Base-by-base conservation (phyloP, 64 coral and sea anemone species). In the Platygyra sinensis region DNA sequence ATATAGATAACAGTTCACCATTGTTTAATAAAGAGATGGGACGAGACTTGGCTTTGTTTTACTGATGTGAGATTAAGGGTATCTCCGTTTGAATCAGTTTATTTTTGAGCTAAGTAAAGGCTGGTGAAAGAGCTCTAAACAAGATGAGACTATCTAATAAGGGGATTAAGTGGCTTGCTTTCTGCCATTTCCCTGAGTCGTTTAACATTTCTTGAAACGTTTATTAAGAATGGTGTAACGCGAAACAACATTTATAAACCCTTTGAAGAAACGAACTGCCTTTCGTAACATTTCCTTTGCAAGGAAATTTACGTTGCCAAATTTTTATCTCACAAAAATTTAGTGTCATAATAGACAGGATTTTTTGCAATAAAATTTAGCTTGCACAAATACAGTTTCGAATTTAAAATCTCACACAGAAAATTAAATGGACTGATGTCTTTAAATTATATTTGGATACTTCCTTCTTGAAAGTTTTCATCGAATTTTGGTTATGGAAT, bases 1-100 rank as follows among this genome's bases (percentile, higher is more conserved):
- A 85, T 85, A 71, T 72, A 85, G 81, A 85, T 85, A 85, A 85
- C 81, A 50, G 62, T 71, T 46, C 36, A 85, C 33, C 81, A 85
- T 85, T 85, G 81, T 85, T 85, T 27, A 85, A 67, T 67, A 85
- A 85, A 80, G 32, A 85, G 62, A 85, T 85, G 63, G 63, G 81
- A 85, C 63, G 42, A 85, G 22, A 69, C 62, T 51, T 46, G 69
- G 62, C 81, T 85, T 85, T 85, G 81, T 85, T 67, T 49, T 72
- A 17, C 24, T 85, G 63, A 85, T 71, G 81, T 8, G 36, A 85
- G 81, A 85, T 85, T 85, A 85, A 28, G 22, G 60, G 20, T 71
- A 85, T 85, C 81, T 71, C 51, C 63, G 10, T 36, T 71, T 49
- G 32, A 27, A 79, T 72, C 81, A 51, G 28, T 46, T 85, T 36